Conservation (phyloP, 2,888 invertebrate species). For the Limnephilus marmoratus region DNA sequence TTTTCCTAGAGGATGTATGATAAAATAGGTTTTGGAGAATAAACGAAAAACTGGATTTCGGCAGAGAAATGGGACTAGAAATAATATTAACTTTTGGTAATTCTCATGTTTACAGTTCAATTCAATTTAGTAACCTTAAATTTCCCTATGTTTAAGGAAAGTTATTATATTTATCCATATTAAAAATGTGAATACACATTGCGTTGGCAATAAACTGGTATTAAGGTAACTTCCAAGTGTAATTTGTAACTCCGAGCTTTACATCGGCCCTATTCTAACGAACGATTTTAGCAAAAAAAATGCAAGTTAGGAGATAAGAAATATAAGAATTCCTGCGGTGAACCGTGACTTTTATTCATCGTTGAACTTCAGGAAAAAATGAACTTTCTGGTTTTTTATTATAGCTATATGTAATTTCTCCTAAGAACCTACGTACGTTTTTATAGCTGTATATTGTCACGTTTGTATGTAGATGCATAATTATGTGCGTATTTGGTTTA, state of each 20-base stretch:
- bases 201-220: neutral
- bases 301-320: neutral
- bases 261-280: neutral
- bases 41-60: neutral
- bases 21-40: slow-evolving; percentile 22
- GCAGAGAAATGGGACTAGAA: neutral
- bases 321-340: neutral
- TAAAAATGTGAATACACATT: neutral
- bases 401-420: no score
- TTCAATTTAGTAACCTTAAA: neutral
- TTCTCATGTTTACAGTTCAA: neutral
- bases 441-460: neutral
- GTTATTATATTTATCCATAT: neutral
- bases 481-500: neutral
- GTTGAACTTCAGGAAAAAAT: neutral
- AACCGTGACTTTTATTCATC: neutral
- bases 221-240: neutral
- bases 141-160: neutral
- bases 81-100: neutral
- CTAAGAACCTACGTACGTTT: no score
- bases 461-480: neutral
- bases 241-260: neutral
- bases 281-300: neutral
- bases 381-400: neutral
- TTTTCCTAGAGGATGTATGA: slow-evolving; percentile 30